A percentile compares a stretch with the other conserved stretches of the same genome.
Evolutionary conservation across 2,888 invertebrate species (phyloP).

Genomic region (Spatulosminthurus flaviceps): DNA sequence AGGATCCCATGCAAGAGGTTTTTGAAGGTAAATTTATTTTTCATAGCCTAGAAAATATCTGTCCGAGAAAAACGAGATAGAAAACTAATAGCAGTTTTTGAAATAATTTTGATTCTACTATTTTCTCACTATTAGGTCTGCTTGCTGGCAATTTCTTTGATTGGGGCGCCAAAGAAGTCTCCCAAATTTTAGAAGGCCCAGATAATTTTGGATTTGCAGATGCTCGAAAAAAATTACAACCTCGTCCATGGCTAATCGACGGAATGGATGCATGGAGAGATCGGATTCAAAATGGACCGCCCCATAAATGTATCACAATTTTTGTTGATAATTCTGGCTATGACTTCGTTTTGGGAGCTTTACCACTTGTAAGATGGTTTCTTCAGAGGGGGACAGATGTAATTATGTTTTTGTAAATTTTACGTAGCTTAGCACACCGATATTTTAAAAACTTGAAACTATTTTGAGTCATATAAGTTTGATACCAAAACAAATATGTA

Average conservation of each 20-base stretch:
- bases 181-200: conserved; percentile 80
- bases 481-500: too few species aligned
- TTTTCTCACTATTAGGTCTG: conserved; percentile 66
- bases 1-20: conserved; percentile 67
- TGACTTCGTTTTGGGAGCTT: conserved; percentile 89
- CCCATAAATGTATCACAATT: conserved; percentile 88
- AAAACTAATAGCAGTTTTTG: too few species aligned
- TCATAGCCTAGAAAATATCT: too few species aligned
- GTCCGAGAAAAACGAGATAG: too few species aligned
- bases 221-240: conserved; percentile 82
- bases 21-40: conserved; percentile 65
- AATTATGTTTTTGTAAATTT: background rate
- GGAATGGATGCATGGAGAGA: conserved; percentile 84
- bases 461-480: background rate
- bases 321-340: conserved; percentile 98
- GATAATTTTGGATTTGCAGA: conserved; percentile 80
- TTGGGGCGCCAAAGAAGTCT: conserved; percentile 94
- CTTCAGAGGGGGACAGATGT: conserved; percentile 85
- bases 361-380: conserved; percentile 89
- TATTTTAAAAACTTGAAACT: too few species aligned
- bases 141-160: conserved; percentile 93
- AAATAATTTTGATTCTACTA: background rate
- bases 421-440: too few species aligned
- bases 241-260: conserved; percentile 91
- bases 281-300: conserved; percentile 70